These are phyloP conservation scores for Mellivora capensis DNA, from an alignment of 2,113 vertebrate genomes.

Conservation along the genomic window DNA sequence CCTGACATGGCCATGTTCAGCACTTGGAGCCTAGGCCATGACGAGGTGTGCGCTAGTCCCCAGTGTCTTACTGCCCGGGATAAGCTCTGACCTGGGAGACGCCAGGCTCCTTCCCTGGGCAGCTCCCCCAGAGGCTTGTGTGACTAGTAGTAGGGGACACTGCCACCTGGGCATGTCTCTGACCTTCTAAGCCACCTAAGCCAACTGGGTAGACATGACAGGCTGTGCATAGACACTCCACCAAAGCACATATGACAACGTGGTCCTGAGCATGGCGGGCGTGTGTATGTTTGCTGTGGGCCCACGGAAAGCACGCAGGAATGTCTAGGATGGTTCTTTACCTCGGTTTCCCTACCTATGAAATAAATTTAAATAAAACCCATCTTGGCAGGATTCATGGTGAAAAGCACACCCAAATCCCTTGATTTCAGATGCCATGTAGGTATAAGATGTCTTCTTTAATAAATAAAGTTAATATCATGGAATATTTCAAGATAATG, in stretches of 20 bases:
- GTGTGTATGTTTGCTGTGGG: rapidly evolving
- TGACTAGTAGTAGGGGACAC: too few relatives aligned
- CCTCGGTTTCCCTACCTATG: neutral
- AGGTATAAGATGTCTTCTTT: neutral
- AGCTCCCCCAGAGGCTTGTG: neutral
- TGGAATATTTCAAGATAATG: conserved; percentile 54
- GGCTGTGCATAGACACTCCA: rapidly evolving
- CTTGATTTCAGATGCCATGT: neutral
- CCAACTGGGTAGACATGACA: neutral
- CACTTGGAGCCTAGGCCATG: rapidly evolving
- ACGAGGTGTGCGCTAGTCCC: rapidly evolving
- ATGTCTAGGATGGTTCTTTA: neutral
- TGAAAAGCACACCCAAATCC: neutral
- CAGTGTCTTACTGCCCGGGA: rapidly evolving
- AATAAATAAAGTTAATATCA: conserved; percentile 47
- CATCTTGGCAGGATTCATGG: neutral
- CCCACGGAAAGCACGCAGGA: rapidly evolving
- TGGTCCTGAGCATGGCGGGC: neutral
- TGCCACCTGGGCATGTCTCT: too few relatives aligned
- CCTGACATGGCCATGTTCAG: rapidly evolving
- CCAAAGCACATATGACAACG: too few relatives aligned
- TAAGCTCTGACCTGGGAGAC: neutral
- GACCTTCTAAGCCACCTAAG: too few relatives aligned
- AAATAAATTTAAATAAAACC: neutral
- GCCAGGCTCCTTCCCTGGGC: neutral